These are phyloP conservation scores for Alces alces DNA, from an alignment of 2,113 vertebrate species.

Conservation along the genomic window DNA sequence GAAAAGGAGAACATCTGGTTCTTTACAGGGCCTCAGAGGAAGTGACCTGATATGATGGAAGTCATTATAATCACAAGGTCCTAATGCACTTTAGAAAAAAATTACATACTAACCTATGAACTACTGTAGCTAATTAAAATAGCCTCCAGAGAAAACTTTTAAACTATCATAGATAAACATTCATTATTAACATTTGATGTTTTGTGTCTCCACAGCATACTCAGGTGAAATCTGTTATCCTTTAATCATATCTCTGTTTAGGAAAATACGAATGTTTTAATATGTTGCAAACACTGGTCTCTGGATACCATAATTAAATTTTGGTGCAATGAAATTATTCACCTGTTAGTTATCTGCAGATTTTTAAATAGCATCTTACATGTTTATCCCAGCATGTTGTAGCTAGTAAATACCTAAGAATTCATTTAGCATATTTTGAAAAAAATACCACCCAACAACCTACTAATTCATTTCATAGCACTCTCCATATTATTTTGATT, in stretches of 20 bases:
- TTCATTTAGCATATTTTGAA: background rate
- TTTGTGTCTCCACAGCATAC: background rate
- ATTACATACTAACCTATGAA: slow-evolving; percentile 65
- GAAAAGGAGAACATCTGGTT: slow-evolving; percentile 81
- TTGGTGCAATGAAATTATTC: slow-evolving; percentile 4
- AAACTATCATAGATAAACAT: slow-evolving; percentile 70
- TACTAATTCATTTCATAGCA: background rate
- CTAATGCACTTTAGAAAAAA: slow-evolving; percentile 56
- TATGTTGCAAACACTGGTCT: background rate
- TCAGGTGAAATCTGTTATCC: slow-evolving; percentile 9
- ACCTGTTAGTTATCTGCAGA: slow-evolving; percentile 14
- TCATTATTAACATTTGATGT: slow-evolving; percentile 75
- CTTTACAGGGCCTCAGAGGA: slow-evolving; percentile 81
- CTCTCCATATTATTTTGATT: background rate
- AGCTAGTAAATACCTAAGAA: background rate
- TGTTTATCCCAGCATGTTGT: background rate
- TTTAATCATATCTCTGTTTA: slow-evolving; percentile 46
- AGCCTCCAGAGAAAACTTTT: slow-evolving; percentile 69
- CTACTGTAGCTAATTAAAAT: slow-evolving; percentile 75
- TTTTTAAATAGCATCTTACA: background rate
- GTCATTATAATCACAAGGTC: slow-evolving; percentile 54
- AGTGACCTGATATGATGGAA: slow-evolving; percentile 82
- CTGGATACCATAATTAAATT: slow-evolving; percentile 20
- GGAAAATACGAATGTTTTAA: slow-evolving; percentile 21
- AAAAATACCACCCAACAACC: background rate